Evolutionary conservation across 2,113 vertebrate genomes (phyloP).

Genomic region (Oreochromis spilurus): DNA sequence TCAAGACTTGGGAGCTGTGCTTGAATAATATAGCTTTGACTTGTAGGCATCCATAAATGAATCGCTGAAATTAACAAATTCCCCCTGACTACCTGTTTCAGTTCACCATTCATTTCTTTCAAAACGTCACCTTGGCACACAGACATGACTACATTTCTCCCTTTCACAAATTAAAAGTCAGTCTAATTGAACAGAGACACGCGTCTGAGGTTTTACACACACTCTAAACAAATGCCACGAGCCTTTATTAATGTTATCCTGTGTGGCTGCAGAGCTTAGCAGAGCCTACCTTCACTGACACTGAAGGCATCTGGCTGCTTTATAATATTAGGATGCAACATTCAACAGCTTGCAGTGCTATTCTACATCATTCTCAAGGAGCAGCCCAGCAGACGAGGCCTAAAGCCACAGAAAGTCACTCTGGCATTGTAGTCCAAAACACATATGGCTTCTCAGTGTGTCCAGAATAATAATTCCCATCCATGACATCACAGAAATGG

Average conservation of each 20-base stretch:
- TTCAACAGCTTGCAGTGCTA: conserved; percentile 49
- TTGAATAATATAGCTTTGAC: neutral
- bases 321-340: conserved; percentile 27
- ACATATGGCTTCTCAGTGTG: conserved; percentile 33
- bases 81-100: neutral
- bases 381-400: conserved; percentile 10
- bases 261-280: neutral
- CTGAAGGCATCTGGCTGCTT: conserved; percentile 41
- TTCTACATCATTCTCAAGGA: conserved; percentile 30
- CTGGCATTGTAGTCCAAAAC: conserved; percentile 17
- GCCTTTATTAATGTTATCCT: neutral
- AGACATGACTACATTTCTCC: neutral
- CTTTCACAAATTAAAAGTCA: neutral
- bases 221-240: neutral
- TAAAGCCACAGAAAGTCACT: conserved; percentile 13
- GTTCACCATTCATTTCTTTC: neutral
- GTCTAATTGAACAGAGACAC: neutral
- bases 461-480: conserved; percentile 42
- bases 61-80: neutral
- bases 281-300: conserved; percentile 17
- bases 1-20: neutral
- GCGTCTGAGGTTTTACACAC: neutral
- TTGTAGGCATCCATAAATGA: neutral
- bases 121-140: neutral
- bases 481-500: conserved; percentile 55